Percentiles rank a stretch among this genome's conserved stretches.
Evolutionary conservation across 2,797 vertebrate species (phyloP).

Genomic region (Calcarius lapponicus): DNA sequence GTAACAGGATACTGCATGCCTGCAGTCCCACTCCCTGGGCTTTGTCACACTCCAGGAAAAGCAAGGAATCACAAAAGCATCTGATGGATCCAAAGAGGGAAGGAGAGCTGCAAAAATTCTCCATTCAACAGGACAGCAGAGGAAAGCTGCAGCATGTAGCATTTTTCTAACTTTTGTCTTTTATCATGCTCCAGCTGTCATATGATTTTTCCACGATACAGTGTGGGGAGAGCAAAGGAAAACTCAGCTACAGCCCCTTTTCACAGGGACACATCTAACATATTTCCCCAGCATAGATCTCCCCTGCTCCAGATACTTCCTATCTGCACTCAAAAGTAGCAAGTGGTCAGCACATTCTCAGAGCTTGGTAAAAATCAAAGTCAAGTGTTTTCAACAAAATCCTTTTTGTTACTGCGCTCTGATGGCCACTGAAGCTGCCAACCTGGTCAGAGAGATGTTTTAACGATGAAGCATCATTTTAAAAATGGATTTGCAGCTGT

Average conservation of each 20-base stretch:
- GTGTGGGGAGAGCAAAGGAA: background rate
- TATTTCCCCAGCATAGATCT: background rate
- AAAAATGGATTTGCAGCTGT: conserved; percentile 24
- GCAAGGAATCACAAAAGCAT: background rate
- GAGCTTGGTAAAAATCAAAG: background rate
- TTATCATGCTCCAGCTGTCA: background rate
- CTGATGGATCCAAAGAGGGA: background rate
- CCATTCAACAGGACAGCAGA: background rate
- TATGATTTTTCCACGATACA: background rate
- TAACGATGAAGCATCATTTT: background rate
- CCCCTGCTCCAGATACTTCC: background rate
- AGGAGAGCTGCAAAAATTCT: background rate
- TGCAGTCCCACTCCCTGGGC: background rate
- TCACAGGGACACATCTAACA: background rate
- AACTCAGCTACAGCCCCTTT: background rate
- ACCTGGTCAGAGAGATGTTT: conserved; percentile 4
- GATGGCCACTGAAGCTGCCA: background rate
- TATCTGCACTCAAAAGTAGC: background rate
- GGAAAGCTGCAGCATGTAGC: background rate
- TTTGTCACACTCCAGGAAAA: background rate
- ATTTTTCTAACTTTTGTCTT: background rate
- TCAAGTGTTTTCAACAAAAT: background rate
- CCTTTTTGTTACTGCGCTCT: background rate
- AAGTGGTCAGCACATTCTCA: background rate
- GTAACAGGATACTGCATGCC: background rate